Base-by-base conservation (phyloP, 2,797 vertebrate species). In the Cryptoblepharus egeriae region DNA sequence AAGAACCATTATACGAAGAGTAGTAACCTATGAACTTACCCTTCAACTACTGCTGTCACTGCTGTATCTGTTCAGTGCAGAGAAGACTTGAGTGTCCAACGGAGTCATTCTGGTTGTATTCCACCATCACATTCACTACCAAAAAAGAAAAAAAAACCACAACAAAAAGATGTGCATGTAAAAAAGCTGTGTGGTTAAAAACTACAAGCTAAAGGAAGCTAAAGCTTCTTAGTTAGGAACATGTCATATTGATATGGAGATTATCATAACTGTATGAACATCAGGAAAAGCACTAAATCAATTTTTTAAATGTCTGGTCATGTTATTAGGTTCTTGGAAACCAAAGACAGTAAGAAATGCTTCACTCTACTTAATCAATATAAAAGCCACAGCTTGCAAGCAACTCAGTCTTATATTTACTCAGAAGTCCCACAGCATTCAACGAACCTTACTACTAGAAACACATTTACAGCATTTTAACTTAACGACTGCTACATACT, bases 11-110 rank as follows among this genome's bases (percentile, higher is more conserved):
- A 61, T 18, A 35, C 55, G 32, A 74, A 37, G 3, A 75, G 35
- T 11, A 22, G 22, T 16, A 58, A 42, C 12, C 11, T 58, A 24
- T 30, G 60, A 67, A 81, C 71, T 84, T 65, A 84, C 82, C 39
- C 57, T 84, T 84, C 82, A 85, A 37, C 57, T 75, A 71, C 57
- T 63, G 78, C 58, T 85, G 73, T 63, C 73, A 80, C 65, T 75
- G 81, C 58, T 72, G 68, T 65, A 77, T 58, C 75, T 71, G 78
- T 70, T 85, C 73, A 63, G 58, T 13, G 30, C 42, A 85, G 32
- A 76, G 58, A 80, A 76, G 57, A 63, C 16, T 39, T 63, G 72
- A 42, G 15, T 32, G n/a, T 76, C 35, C 78, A 76, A 57, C 39
- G 22, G 15, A 69, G 77, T 80, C 77, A 76, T 85, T 64, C 78